These are phyloP conservation scores for Diplazon laetatorius DNA, from an alignment of 2,888 invertebrate genomes.

Conservation along the genomic window DNA sequence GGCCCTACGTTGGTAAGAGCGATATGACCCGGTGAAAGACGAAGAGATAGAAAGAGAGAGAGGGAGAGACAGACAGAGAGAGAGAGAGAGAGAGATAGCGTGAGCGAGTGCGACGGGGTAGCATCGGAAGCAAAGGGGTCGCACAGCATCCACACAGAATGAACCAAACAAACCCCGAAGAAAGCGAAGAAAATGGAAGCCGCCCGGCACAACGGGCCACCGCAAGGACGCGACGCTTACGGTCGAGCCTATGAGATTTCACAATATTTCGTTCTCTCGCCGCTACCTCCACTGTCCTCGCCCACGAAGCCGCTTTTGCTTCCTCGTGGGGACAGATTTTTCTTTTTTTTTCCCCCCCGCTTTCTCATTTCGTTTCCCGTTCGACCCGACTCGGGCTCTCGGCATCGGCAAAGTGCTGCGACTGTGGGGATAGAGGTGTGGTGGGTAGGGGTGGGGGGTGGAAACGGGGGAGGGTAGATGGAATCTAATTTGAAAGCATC, in stretches of 20 bases:
- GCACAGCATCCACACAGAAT: not conserved
- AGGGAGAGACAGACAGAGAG: no score
- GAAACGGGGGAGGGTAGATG: conserved; percentile 32
- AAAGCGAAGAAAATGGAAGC: conserved; percentile 26
- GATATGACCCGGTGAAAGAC: not conserved
- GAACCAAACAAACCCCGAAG: conserved; percentile 17
- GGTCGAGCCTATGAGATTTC: conserved; percentile 38
- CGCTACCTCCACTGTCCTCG: conserved; percentile 13
- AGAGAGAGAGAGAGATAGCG: no score
- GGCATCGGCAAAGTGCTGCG: no score
- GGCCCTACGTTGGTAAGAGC: not conserved
- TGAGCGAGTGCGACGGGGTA: no score
- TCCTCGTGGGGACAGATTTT: conserved; percentile 34
- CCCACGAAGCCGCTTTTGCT: conserved; percentile 7
- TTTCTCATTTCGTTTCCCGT: not conserved
- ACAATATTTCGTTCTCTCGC: not conserved
- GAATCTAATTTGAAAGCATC: conserved; percentile 75
- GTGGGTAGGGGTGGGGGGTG: conserved; percentile 25
- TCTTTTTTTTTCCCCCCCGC: conserved; percentile 8
- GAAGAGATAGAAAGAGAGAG: no score
- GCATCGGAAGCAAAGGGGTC: no score
- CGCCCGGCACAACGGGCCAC: not conserved
- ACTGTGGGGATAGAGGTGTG: no score
- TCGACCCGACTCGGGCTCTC: no score
- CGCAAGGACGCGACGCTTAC: conserved; percentile 20